Evolutionary conservation across 2,113 vertebrate species (phyloP).

Genomic region (Serranochromis macrocephalus): DNA sequence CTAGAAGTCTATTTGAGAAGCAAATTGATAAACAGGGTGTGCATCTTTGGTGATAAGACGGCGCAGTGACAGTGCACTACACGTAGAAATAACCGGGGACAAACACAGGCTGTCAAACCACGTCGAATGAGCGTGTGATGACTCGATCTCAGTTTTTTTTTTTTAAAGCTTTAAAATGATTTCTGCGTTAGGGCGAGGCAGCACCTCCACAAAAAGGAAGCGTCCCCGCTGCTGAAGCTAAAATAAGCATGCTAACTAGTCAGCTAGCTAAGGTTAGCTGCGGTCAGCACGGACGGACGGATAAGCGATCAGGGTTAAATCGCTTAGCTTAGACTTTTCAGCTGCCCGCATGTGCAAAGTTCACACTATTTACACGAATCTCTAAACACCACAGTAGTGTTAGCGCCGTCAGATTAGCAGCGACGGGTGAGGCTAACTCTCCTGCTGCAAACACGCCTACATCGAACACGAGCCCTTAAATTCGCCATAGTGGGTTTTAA

Average conservation of each 20-base stretch:
- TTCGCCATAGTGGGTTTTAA: accelerated
- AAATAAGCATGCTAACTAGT: background rate
- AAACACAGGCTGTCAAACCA: too few relatives aligned
- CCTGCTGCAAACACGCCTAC: background rate
- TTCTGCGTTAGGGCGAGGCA: background rate
- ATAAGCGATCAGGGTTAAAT: background rate
- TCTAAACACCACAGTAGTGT: too few relatives aligned
- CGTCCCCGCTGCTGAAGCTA: background rate
- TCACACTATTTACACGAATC: background rate
- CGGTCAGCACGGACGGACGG: background rate
- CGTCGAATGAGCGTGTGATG: background rate
- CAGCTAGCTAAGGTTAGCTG: background rate
- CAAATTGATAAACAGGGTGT: background rate
- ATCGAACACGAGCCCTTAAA: background rate
- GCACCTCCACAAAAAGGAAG: background rate
- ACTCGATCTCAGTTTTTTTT: background rate
- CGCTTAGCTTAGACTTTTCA: background rate
- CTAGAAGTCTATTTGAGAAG: background rate
- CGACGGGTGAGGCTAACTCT: background rate
- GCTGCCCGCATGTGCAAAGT: background rate
- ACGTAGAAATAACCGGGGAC: too few relatives aligned
- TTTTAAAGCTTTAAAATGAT: background rate
- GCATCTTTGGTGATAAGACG: background rate
- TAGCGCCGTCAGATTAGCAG: background rate
- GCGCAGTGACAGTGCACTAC: background rate